These are phyloP conservation scores for Biston stratarius DNA, from an alignment of 2,888 invertebrate species.

Conservation along the genomic window DNA sequence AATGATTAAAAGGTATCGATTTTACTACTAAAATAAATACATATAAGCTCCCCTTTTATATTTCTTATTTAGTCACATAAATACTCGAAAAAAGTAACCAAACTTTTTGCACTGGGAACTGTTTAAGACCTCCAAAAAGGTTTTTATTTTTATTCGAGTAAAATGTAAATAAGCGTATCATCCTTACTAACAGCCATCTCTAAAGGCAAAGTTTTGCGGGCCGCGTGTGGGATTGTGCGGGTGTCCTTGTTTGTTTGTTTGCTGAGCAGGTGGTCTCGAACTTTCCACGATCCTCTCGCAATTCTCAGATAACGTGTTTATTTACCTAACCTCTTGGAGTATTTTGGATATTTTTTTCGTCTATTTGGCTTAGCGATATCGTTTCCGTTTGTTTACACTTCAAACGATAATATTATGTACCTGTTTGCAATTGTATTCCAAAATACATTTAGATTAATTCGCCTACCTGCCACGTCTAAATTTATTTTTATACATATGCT, in stretches of 20 bases:
- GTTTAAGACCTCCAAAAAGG: no score
- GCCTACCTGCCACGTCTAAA: not conserved
- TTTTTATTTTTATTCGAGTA: not conserved
- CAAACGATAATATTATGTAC: slow-evolving; percentile 29
- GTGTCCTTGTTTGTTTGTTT: slow-evolving; percentile 51
- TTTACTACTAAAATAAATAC: no score
- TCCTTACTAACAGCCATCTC: slow-evolving; percentile 25
- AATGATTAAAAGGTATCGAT: no score
- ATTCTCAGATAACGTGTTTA: slow-evolving; percentile 54
- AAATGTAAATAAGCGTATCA: no score
- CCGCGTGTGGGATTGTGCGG: slow-evolving; percentile 40
- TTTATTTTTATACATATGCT: no score
- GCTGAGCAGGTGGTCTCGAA: slow-evolving; percentile 52
- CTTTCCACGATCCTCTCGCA: slow-evolving; percentile 45
- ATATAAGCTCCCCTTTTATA: no score
- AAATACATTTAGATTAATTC: not conserved
- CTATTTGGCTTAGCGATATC: slow-evolving; percentile 41
- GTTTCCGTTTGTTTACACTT: slow-evolving; percentile 33
- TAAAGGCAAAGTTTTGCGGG: slow-evolving; percentile 33
- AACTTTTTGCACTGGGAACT: no score
- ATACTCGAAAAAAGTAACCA: no score
- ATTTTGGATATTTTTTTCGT: slow-evolving; percentile 40
- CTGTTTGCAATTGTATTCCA: slow-evolving; percentile 10
- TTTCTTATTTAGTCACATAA: no score
- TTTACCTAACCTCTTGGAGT: slow-evolving; percentile 42